phyloP scores from a whole-genome alignment of 1,140 invertebrate species.

The Sweltsa coloradensis region DNA sequence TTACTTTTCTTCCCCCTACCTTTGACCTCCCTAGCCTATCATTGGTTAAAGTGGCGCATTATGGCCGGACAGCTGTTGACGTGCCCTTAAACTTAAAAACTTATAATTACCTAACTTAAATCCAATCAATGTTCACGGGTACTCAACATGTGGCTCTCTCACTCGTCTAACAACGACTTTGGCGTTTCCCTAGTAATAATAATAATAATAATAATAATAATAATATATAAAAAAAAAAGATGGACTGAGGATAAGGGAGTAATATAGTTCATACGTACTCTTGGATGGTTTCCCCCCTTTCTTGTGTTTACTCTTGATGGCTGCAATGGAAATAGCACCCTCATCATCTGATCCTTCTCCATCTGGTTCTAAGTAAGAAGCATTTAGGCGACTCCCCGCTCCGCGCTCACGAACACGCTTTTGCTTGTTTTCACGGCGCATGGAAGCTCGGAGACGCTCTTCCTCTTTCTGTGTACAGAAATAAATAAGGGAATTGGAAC shows the following conservation, averaged over 20 bases:
- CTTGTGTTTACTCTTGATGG: slow-evolving; percentile 94
- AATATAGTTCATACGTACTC: slow-evolving; percentile 3
- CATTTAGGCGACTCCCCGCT: slow-evolving; percentile 40
- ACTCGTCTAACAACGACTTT: too few relatives aligned
- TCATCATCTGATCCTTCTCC: slow-evolving; percentile 81
- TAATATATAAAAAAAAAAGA: too few relatives aligned
- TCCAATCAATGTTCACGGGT: too few relatives aligned
- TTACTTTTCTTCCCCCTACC: too few relatives aligned
- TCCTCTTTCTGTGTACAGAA: slow-evolving; percentile 91
- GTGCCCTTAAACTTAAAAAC: neutral
- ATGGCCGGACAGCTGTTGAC: too few relatives aligned
- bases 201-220: neutral
- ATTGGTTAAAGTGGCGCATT: too few relatives aligned
- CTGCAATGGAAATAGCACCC: slow-evolving; percentile 78
- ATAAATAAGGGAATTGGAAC: too few relatives aligned
- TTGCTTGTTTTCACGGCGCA: slow-evolving; percentile 56
- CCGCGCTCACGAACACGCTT: slow-evolving; percentile 45
- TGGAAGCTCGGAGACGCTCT: slow-evolving; percentile 75
- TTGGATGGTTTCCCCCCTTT: slow-evolving; percentile 29
- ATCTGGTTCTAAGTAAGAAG: slow-evolving; percentile 46
- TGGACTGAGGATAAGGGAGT: too few relatives aligned
- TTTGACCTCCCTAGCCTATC: too few relatives aligned
- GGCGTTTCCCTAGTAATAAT: neutral
- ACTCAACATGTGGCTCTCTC: too few relatives aligned
- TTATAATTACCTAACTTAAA: neutral